Conservation (phyloP, 1,140 invertebrate genomes). For the Bombus superbus region DNA sequence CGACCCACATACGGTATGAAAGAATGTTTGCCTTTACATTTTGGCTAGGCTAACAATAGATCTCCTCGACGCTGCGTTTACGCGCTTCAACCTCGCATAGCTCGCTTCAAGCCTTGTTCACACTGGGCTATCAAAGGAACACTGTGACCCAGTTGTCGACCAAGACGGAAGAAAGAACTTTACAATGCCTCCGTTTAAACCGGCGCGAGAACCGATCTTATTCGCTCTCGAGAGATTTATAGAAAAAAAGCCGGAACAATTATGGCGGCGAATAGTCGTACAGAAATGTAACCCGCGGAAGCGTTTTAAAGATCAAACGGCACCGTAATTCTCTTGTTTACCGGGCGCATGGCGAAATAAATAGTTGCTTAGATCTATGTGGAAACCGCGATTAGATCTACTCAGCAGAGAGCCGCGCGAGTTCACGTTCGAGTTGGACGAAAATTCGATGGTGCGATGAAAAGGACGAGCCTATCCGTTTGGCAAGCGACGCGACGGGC, state of each 20-base stretch:
- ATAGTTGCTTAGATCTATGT: background rate
- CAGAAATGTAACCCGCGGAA: background rate
- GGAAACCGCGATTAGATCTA: too few species aligned
- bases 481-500: conserved; percentile 7
- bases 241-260: background rate
- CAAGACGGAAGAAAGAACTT: background rate
- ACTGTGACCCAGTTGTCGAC: background rate
- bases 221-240: background rate
- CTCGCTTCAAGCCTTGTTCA: conserved; percentile 4
- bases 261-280: too few species aligned
- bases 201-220: background rate
- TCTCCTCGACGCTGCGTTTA: conserved; percentile 55
- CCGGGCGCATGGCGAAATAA: background rate
- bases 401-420: background rate
- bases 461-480: background rate
- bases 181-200: background rate
- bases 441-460: background rate
- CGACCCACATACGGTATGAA: conserved; percentile 71
- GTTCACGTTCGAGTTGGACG: background rate
- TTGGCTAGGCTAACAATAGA: conserved; percentile 72
- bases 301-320: background rate
- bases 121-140: background rate
- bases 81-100: conserved; percentile 22
- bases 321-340: background rate
- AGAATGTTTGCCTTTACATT: conserved; percentile 71